These are phyloP conservation scores for Eilema caniola DNA, from an alignment of 2,888 invertebrate genomes.

Conservation along the genomic window DNA sequence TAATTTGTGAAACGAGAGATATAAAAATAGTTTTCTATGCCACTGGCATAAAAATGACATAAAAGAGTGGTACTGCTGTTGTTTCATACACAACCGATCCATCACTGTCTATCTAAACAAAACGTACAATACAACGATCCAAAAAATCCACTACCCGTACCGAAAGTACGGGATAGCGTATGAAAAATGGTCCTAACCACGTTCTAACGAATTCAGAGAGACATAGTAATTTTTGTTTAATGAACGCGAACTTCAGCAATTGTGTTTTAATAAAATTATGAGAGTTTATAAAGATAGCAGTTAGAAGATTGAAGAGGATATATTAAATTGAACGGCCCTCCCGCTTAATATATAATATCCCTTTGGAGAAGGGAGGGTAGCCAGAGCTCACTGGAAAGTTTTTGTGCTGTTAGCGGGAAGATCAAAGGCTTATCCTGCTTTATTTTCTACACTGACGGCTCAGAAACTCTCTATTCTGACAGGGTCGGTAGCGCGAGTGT, in stretches of 20 bases:
- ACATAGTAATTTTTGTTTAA: constrained; percentile 2
- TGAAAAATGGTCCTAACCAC: constrained; percentile 26
- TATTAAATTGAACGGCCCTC: too few species aligned
- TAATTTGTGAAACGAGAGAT: background rate
- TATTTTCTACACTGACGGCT: too few species aligned
- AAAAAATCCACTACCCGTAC: constrained; percentile 10
- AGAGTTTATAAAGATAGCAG: too few species aligned
- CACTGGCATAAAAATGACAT: constrained; percentile 3
- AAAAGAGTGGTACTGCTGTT: constrained; percentile 5
- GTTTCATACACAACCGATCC: constrained; percentile 27
- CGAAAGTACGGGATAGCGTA: background rate
- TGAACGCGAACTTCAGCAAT: background rate
- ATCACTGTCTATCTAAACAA: constrained; percentile 37
- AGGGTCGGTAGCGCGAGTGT: too few species aligned
- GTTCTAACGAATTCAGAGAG: constrained; percentile 5
- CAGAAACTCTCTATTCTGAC: too few species aligned
- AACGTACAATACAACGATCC: constrained; percentile 20
- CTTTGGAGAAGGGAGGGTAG: too few species aligned
- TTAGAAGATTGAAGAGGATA: too few species aligned
- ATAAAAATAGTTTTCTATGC: background rate
- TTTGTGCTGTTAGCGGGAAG: too few species aligned
- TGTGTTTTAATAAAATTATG: too few species aligned
- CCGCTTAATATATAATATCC: too few species aligned
- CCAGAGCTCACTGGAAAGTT: too few species aligned
- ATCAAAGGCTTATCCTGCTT: too few species aligned